Conservation (phyloP, 1,140 invertebrate species). For the Nylanderia fulva region DNA sequence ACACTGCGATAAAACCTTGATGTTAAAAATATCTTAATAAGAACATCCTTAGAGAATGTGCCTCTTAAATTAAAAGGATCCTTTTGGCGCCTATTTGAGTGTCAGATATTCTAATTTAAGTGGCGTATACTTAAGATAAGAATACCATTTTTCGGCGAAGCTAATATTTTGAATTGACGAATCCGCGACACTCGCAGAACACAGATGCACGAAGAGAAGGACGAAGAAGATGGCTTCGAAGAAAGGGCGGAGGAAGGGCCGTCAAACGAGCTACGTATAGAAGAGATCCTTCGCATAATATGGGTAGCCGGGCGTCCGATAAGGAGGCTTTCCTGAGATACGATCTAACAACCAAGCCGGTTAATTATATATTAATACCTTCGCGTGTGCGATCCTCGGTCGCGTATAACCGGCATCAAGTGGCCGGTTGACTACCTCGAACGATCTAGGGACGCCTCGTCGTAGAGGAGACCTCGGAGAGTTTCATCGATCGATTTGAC, state of each 20-base stretch:
- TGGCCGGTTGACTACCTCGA: conserved; percentile 5
- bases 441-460: conserved; percentile 3
- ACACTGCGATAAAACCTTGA: too few relatives aligned
- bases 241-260: conserved; percentile 34
- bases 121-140: too few relatives aligned
- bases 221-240: background rate
- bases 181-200: background rate
- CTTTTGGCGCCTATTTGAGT: too few relatives aligned
- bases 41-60: too few relatives aligned
- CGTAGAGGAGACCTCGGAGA: too few relatives aligned
- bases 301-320: conserved; percentile 76
- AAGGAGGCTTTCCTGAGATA: conserved; percentile 81
- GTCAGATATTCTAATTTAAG: too few relatives aligned
- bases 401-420: conserved; percentile 74
- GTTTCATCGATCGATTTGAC: background rate
- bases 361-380: conserved; percentile 86
- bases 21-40: too few relatives aligned
- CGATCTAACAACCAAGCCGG: conserved; percentile 82
- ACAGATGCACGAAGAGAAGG: conserved; percentile 6
- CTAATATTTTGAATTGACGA: background rate
- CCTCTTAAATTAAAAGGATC: too few relatives aligned
- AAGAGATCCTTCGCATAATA: conserved; percentile 74
- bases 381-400: conserved; percentile 82
- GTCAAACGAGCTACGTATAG: conserved; percentile 67
- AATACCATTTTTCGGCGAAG: too few relatives aligned